Percentiles rank a stretch among this genome's conserved stretches.
These are phyloP conservation scores for Cuniculus paca DNA, from an alignment of 2,797 vertebrate genomes.

Conservation along the genomic window DNA sequence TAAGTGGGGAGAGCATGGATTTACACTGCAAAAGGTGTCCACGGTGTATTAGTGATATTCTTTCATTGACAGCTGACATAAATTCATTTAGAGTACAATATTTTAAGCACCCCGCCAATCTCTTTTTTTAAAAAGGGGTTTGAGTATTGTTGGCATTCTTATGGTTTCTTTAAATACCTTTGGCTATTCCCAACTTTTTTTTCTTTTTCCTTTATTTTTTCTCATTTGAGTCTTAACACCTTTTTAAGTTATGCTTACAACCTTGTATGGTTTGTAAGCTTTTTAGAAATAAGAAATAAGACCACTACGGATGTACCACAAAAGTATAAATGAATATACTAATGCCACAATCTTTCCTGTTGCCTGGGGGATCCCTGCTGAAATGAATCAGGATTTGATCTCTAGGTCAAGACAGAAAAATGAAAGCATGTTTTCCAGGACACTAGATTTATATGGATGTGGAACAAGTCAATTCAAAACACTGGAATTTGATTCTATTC, in stretches of 20 bases:
- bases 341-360: no score
- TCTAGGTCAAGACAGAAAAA: no score
- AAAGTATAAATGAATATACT: no score
- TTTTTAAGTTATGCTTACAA: constrained; percentile 84
- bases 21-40: constrained; percentile 90
- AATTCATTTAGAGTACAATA: constrained; percentile 87
- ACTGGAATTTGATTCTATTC: no score
- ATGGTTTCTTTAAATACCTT: constrained; percentile 84
- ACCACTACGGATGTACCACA: no score
- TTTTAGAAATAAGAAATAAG: constrained; percentile 86
- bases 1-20: constrained; percentile 89
- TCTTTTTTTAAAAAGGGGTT: constrained; percentile 84
- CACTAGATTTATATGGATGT: no score
- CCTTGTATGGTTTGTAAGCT: constrained; percentile 86
- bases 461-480: no score
- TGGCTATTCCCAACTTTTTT: constrained; percentile 63
- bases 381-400: no score
- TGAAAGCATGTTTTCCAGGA: no score
- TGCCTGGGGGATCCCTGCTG: no score
- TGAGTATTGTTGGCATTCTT: constrained; percentile 82
- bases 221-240: no score
- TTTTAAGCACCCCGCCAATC: constrained; percentile 82
- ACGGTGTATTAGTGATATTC: constrained; percentile 91
- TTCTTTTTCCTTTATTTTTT: constrained; percentile 38
- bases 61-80: constrained; percentile 88